Evolutionary conservation across 2,888 invertebrate species (phyloP), one percentile per base, ranked within the genome.

Genomic region (Amorpha juglandis): DNA sequence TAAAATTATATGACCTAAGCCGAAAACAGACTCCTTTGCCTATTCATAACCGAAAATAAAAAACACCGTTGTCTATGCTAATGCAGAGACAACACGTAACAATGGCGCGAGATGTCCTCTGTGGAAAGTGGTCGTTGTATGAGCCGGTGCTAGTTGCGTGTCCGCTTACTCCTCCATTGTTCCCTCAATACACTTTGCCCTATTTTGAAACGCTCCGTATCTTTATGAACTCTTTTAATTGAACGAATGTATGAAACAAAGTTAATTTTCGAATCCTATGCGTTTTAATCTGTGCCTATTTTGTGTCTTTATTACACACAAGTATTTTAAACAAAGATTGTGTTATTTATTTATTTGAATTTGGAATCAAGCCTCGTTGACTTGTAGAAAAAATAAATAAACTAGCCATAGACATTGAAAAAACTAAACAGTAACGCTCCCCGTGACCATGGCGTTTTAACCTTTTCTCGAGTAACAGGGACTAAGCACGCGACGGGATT

Each of bases 91-190:
- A 58, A 58, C 58, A 58, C 73, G 73, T 72, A 70, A 63, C 63
- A 45, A 38, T 73, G 72, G 70, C 64, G 66, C 64, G 62, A 62
- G 65, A 65, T 65, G 47, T 65, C 65, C 65, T 65, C 50, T 62
- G 65, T 65, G 55, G 64, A 62, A 65, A 67, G 67, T 67, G 64
- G 53, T 65, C 67, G 64, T 62, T 65, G 62, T 65, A 53, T 47
- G 55, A 58, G 48, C 55, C 81, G 78, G 75, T 72, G 80, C 82
- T 82, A 78, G 80, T 75, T 82, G 83, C 84, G 87, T 89, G 89
- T 89, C 87, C 89, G 89, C 89, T 88, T 87, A 79, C 88, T 87
- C 87, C 83, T 80, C 82, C 74, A 79, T 85, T 82, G 80, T 80
- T 78, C 73, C 71, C 71, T 64, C 58, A 55, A 58, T 58, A 65